These are phyloP conservation scores for Ischnura elegans DNA, from an alignment of 2,888 invertebrate species.

Conservation along the genomic window DNA sequence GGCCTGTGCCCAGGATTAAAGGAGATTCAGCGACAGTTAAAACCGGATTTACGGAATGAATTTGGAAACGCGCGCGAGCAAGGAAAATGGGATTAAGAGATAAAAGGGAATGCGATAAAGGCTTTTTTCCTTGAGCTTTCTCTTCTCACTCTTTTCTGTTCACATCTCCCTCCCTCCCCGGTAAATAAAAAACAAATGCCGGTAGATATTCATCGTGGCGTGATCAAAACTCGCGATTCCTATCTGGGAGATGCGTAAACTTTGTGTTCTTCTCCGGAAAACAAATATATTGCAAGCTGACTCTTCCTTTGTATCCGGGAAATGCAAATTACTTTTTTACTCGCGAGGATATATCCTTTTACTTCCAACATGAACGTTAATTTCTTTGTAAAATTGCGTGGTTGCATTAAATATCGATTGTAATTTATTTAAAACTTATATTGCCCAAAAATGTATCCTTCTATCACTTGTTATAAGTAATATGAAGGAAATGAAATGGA, in stretches of 20 bases:
- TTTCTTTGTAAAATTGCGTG: too few relatives aligned
- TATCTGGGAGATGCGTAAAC: background rate
- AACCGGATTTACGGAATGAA: slow-evolving; percentile 28
- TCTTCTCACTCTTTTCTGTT: background rate
- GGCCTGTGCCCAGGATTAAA: slow-evolving; percentile 15
- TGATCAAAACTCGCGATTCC: background rate
- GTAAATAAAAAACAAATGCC: background rate
- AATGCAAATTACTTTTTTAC: background rate
- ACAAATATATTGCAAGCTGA: background rate
- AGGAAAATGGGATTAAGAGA: slow-evolving; percentile 2
- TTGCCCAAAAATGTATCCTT: too few relatives aligned
- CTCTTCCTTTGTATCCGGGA: background rate
- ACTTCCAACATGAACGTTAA: too few relatives aligned
- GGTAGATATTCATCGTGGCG: background rate
- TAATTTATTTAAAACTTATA: too few relatives aligned
- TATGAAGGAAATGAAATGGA: too few relatives aligned
- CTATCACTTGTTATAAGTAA: too few relatives aligned
- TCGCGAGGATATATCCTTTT: too few relatives aligned
- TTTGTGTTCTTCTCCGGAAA: background rate
- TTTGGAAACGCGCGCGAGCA: slow-evolving; percentile 6
- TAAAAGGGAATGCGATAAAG: slow-evolving; percentile 28
- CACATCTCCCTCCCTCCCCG: background rate
- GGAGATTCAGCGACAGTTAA: slow-evolving; percentile 37
- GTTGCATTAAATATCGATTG: too few relatives aligned
- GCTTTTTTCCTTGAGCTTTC: slow-evolving; percentile 13